Conservation (phyloP, 2,797 vertebrate genomes). For the Helicolenus hilgendorfi region DNA sequence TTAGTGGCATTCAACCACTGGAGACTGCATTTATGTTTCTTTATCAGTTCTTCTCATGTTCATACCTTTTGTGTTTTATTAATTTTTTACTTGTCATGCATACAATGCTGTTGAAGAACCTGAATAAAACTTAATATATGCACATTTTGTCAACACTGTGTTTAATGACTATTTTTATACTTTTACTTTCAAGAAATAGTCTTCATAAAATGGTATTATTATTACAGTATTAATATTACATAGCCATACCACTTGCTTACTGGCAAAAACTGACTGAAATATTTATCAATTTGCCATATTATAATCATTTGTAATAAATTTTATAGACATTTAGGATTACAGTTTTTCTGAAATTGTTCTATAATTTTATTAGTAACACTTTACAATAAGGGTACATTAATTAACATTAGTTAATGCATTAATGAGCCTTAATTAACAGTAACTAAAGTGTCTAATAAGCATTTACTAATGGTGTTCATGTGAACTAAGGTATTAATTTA, state of each 20-base stretch:
- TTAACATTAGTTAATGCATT: too few relatives aligned
- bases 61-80: conserved; percentile 58
- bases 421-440: too few relatives aligned
- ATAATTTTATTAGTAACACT: neutral
- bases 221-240: neutral
- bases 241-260: neutral
- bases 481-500: too few relatives aligned
- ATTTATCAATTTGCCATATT: neutral
- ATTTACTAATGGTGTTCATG: too few relatives aligned
- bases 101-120: conserved; percentile 59
- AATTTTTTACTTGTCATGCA: conserved; percentile 54
- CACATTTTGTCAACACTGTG: conserved; percentile 1
- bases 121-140: conserved; percentile 84
- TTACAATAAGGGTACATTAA: too few relatives aligned
- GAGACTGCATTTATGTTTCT: conserved; percentile 49
- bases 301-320: neutral
- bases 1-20: conserved; percentile 49
- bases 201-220: neutral
- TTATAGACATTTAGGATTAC: neutral
- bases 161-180: neutral
- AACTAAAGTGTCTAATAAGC: too few relatives aligned
- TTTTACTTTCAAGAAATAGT: neutral
- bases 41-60: conserved; percentile 31
- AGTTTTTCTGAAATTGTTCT: neutral
- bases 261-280: neutral